These are phyloP conservation scores for Dorcus hopei DNA, from an alignment of 2,888 invertebrate genomes.

Conservation along the genomic window DNA sequence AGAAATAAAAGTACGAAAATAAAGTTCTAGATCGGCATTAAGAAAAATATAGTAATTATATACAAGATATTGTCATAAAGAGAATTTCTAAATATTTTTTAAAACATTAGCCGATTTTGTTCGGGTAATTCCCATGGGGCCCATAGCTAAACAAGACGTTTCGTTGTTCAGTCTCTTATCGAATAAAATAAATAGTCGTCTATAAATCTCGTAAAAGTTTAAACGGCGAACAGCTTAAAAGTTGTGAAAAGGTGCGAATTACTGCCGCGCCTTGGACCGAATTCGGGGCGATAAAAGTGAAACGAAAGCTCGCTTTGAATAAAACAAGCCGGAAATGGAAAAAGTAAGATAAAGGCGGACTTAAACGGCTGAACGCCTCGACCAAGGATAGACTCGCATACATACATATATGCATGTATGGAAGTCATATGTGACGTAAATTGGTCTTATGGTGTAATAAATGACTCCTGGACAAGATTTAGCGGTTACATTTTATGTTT, in stretches of 20 bases:
- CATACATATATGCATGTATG: conserved; percentile 41
- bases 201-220: conserved; percentile 3
- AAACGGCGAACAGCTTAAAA: conserved; percentile 2
- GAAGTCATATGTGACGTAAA: conserved; percentile 37
- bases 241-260: conserved; percentile 23
- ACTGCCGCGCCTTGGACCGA: conserved; percentile 20
- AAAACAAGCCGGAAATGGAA: conserved; percentile 44
- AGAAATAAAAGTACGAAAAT: too few relatives aligned
- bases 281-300: conserved; percentile 26
- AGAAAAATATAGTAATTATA: too few relatives aligned
- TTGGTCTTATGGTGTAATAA: conserved; percentile 26
- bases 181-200: conserved; percentile 1
- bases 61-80: too few relatives aligned
- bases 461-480: conserved; percentile 2
- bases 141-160: too few relatives aligned
- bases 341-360: conserved; percentile 40
- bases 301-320: conserved; percentile 34
- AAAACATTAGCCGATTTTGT: too few relatives aligned
- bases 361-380: conserved; percentile 34
- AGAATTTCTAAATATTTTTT: too few relatives aligned
- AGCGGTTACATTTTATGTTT: not conserved
- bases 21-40: too few relatives aligned
- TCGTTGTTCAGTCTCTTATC: not conserved
- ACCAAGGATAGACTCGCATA: conserved; percentile 30
- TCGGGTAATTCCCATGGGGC: too few relatives aligned